Conservation (phyloP, 2,888 invertebrate species). For the Acrobasis consociella region DNA sequence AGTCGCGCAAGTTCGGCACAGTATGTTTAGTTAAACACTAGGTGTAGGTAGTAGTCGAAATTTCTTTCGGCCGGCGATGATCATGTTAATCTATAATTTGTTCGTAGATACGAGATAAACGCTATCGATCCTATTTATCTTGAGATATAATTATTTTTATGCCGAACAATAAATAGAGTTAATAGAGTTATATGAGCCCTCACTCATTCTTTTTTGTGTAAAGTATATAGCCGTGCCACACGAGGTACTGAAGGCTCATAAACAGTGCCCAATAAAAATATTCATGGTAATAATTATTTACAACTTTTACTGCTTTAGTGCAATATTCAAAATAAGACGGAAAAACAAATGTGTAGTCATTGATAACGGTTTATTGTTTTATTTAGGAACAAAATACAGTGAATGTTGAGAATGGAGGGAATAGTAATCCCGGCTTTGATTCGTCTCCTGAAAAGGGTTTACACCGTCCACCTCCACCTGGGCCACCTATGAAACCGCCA, state of each 20-base stretch:
- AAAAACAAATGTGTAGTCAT: background rate
- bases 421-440: background rate
- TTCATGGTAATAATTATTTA: conserved; percentile 16
- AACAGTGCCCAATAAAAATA: conserved; percentile 3
- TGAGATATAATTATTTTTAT: conserved; percentile 15
- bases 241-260: background rate
- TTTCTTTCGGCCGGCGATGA: background rate
- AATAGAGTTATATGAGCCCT: background rate
- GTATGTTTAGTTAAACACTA: no score
- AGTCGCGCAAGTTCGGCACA: no score
- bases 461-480: background rate
- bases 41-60: no score
- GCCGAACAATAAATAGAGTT: conserved; percentile 6
- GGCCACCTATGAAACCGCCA: background rate
- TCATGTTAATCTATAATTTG: background rate
- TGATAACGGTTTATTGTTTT: conserved; percentile 20
- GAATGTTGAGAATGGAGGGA: conserved; percentile 20
- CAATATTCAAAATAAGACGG: background rate
- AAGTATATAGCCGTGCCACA: background rate
- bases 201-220: conserved; percentile 1
- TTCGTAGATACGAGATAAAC: background rate
- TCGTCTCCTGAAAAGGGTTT: conserved; percentile 11
- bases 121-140: conserved; percentile 14
- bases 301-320: background rate
- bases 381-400: conserved; percentile 21